Evolutionary conservation across 35 echinoderm and acorn worm genomes (phyloP).

Genomic region (Diadema setosum): DNA sequence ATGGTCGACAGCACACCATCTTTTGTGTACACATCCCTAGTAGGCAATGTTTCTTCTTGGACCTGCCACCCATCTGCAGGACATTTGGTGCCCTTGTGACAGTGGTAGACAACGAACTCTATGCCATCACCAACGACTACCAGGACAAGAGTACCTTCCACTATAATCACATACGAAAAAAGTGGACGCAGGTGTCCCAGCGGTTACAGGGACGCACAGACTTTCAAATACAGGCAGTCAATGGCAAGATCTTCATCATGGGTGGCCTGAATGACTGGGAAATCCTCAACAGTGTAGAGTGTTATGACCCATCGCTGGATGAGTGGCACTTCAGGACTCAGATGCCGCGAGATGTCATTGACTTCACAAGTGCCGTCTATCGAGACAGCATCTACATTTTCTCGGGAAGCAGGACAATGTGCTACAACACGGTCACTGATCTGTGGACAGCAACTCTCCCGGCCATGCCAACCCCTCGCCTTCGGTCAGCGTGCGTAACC

Average conservation of each 20-base stretch:
- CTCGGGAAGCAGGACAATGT: conserved; percentile 76
- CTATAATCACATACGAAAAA: conserved; percentile 53
- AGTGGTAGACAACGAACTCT: conserved; percentile 68
- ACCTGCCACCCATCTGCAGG: conserved; percentile 38
- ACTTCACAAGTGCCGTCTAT: conserved; percentile 40
- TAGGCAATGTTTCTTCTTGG: background rate
- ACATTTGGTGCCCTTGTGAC: conserved; percentile 43
- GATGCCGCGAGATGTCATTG: conserved; percentile 77
- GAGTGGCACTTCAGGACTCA: conserved; percentile 59
- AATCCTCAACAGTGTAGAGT: conserved; percentile 72
- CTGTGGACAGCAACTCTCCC: conserved; percentile 52
- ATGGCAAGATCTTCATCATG: conserved; percentile 43
- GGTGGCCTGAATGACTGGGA: conserved; percentile 81
- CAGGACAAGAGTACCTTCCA: conserved; percentile 60
- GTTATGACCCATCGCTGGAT: conserved; percentile 56
- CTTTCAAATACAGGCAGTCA: conserved; percentile 1
- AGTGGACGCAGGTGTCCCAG: conserved; percentile 45
- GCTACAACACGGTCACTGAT: conserved; percentile 50
- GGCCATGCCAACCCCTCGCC: conserved; percentile 53
- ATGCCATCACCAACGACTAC: conserved; percentile 50
- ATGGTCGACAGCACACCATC: conserved; percentile 25
- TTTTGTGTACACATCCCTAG: conserved; percentile 25
- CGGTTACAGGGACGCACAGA: conserved; percentile 55
- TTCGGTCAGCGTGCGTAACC: conserved; percentile 17
- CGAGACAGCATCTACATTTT: conserved; percentile 62